Evolutionary conservation across 2,888 invertebrate genomes (phyloP), one percentile per base, ranked within the genome.

Genomic region (Protodeltote pygarga): DNA sequence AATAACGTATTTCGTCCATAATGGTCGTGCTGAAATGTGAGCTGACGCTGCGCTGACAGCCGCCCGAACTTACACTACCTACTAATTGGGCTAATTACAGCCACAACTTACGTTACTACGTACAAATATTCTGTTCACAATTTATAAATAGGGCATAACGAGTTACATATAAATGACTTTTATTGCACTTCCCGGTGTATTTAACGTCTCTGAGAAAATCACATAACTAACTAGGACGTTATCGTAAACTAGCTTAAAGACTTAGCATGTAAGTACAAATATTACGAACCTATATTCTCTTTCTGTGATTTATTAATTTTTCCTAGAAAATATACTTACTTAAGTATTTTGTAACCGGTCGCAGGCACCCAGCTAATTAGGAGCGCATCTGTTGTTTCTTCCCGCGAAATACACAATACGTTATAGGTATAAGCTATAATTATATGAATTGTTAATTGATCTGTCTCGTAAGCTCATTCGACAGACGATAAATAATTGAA

Each of bases 1-100:
- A 65, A 46, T 52, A 69, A 65, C 68, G 58, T 61, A 73, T 78
- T 79, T 74, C 70, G 71, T 59, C 67, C 66, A 62, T 73, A 77
- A 71, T 71, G 58, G 72, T 61, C 52, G 60, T 65, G 63, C 64
- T 73, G 73, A 75, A 77, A 75, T 62, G 57, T 19, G 48, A 49
- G 14, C 38, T 24, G 39, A 31, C 41, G 32, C 37, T 13, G 25
- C 21, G 37, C 45, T 25, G 24, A 58, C 51, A 52, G 54, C 61
- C 49, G 51, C 42, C 54, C 42, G 39, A 62, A 58, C 49, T 46
- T 38, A 35, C 41, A 35, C 34, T 50, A 53, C 49, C 34, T 50
- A 53, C 49, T 58, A 63, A 58, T 58, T 51, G 40, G 58, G 65
- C 55, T 51, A 42, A 31, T 48, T 48, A 48, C 46, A 24, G 35